phyloP scores from a whole-genome alignment of 2,888 invertebrate genomes.

The Boloria euphrosyne region DNA sequence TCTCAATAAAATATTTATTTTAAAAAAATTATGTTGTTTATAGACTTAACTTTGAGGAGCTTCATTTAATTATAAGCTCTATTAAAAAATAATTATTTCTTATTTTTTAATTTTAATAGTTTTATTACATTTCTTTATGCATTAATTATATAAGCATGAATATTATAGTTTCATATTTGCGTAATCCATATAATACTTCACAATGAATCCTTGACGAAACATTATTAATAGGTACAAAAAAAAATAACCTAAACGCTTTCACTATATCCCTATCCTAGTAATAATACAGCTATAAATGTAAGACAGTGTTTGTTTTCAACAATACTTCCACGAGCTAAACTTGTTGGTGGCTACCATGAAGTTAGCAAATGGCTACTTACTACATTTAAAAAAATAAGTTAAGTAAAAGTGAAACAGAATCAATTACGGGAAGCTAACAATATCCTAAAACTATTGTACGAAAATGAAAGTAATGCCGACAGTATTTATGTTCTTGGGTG shows the following conservation, averaged over 20 bases:
- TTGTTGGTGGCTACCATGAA: background rate
- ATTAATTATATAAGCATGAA: too few species aligned
- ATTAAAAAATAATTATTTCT: too few species aligned
- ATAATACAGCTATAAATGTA: background rate
- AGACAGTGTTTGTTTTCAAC: background rate
- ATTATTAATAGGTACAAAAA: too few species aligned
- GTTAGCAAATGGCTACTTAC: constrained; percentile 7
- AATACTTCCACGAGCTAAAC: background rate
- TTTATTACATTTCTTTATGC: too few species aligned
- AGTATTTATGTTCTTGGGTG: constrained; percentile 55
- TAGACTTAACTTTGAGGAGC: too few species aligned
- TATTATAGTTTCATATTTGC: too few species aligned
- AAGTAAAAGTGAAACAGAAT: background rate
- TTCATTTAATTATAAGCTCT: too few species aligned
- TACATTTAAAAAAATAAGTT: constrained; percentile 1
- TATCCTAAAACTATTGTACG: constrained; percentile 38
- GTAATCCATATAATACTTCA: too few species aligned
- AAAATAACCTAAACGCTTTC: background rate
- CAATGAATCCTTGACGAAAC: too few species aligned
- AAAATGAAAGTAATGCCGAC: constrained; percentile 60
- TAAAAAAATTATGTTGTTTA: too few species aligned
- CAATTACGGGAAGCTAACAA: background rate
- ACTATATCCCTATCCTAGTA: background rate
- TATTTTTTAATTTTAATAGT: too few species aligned
- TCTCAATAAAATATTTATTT: too few species aligned